Evolutionary conservation across 2,797 vertebrate genomes (phyloP), one percentile per base, ranked within the genome.

Genomic region (Rallus crepitans): DNA sequence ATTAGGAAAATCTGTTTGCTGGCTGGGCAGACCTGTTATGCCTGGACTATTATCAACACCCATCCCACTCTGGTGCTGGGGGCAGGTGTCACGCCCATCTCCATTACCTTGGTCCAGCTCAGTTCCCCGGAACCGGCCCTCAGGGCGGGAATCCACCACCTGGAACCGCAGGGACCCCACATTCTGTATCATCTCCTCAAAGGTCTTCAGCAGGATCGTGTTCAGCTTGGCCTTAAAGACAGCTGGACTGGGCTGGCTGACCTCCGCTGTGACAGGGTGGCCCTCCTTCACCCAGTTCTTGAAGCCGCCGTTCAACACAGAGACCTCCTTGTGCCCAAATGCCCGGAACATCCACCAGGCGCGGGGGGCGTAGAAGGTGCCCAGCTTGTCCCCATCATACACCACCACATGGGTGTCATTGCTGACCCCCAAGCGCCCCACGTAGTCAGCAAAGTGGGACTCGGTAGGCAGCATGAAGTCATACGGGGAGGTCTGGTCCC

Each of bases 291-390:
- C 69, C 99, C 99, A 99, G 85, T 98, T 98, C 96, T 97, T 99
- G 94, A 99, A 97, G 24, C 99, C 99, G 0, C 99, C 99, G 45
- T 99, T 98, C 96, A 99, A 98, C 63, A 99, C 98, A 0, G 99
- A 99, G 37, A 99, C 99, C 2, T 94, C 90, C 6, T 87, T 92
- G 97, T 99, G 99, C 6, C 99, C 99, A 4, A 99, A 99, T 55
- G 98, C 96, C 12, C 98, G 98, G 95, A 99, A 99, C 99, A 99
- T 99, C 99, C 99, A 99, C 99, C 99, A 99, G 21, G 99, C 98
- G 0, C 99, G 98, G 5, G 99, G 99, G 1, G 99, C 98, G 1
- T 98, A 98, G 98, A 98, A 99, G 52, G 97, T 98, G 14, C 99
- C 99, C 78, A 99, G 93, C 64, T 98, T 31, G 79, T 99, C 99